Evolutionary conservation across 2,113 vertebrate species (phyloP), one percentile per base, ranked within the genome.

Genomic region (Megaptera novaeangliae): DNA sequence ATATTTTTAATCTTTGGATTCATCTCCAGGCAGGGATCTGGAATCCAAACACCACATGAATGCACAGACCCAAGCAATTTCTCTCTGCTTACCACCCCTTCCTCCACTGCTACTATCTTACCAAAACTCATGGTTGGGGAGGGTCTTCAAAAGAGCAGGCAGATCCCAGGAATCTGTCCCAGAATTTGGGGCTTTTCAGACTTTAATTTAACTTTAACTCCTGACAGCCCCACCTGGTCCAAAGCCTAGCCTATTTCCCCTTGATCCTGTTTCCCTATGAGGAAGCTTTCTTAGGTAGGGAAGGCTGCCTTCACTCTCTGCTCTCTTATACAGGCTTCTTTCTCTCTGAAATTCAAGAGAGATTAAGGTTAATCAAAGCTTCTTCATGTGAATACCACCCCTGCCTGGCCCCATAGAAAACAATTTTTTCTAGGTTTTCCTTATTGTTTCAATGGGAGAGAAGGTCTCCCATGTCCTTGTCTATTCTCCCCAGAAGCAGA

Each of bases 1-100:
- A 78, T 86, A 86, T 66, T 86, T 68, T 86, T n/a, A 93, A 71
- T 96, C 72, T 85, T 75, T 88, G 13, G 21, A 55, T 95, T 95
- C 59, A 64, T 75, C 77, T 77, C 64, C n/a, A 93, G 34, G 80
- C 82, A 92, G 6, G 29, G 23, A 6, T 75, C 71, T 23, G 41
- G 31, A 83, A 61, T 84, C 49, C 13, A 78, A 93, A 66, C 31
- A 90, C 85, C 72, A 93, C 75, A 93, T 57, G 82, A 92, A 96
- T 91, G 64, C 49, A 41, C 27, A 92, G 6, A 8, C 49, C 80
- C 71, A 85, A 94, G 72, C n/a, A 84, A 39, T 66, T 96, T 72
- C 64, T 75, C 77, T 74, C 64, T 66, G 14, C 21, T 74, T 44
- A 63, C 25, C 39, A 75, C 10, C 3, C 21, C 21, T 92, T 78